A percentile compares a stretch with the other conserved stretches of the same genome.
Conservation (phyloP, 1,140 invertebrate genomes). For the Tetranychus cinnabarinus region DNA sequence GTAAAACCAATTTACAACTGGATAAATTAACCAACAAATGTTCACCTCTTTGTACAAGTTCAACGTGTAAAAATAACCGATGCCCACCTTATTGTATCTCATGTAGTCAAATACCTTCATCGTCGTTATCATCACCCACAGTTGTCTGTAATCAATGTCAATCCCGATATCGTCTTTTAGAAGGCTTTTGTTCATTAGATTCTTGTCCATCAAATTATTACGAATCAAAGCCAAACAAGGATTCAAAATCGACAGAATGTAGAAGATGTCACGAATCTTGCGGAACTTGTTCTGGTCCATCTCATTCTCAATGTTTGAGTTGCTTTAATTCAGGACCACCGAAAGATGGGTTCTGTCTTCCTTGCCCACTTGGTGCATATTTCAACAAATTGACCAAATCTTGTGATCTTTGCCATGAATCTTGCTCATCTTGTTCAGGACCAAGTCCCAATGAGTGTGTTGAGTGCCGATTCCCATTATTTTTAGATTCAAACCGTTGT, state of each 20-base stretch:
- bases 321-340: constrained; percentile 8
- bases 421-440: constrained; percentile 12
- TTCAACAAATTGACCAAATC: constrained; percentile 3
- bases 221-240: not conserved
- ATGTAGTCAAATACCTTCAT: constrained; percentile 34
- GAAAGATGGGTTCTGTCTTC: constrained; percentile 5
- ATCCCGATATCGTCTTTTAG: constrained; percentile 51
- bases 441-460: constrained; percentile 10
- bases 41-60: constrained; percentile 34
- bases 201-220: constrained; percentile 44
- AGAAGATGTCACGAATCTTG: constrained; percentile 32
- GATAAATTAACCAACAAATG: constrained; percentile 47
- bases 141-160: constrained; percentile 50
- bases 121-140: too few relatives aligned
- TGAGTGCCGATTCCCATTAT: constrained; percentile 6
- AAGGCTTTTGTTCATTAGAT: constrained; percentile 46
- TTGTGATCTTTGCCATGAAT: constrained; percentile 11
- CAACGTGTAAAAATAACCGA: not conserved
- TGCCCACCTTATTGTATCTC: not conserved
- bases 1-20: constrained; percentile 39
- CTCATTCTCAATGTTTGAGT: constrained; percentile 6
- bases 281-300: constrained; percentile 24
- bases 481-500: constrained; percentile 9
- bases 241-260: not conserved
- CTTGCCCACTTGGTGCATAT: constrained; percentile 10